Evolutionary conservation across 2,888 invertebrate genomes (phyloP).

Genomic region (Beris morrisii): DNA sequence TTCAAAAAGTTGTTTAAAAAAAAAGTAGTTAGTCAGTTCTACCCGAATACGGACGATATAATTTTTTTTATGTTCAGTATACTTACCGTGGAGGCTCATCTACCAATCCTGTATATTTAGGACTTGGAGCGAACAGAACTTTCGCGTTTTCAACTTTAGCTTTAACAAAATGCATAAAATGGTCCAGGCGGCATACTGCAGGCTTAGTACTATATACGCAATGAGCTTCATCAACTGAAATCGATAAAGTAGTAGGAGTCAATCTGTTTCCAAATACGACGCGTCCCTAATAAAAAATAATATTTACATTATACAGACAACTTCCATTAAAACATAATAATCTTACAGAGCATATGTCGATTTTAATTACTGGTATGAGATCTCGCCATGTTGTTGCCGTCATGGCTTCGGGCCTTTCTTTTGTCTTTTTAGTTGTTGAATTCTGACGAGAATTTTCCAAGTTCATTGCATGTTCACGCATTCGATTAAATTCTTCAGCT

Average conservation of each 20-base stretch:
- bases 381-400: constrained; percentile 92
- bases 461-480: constrained; percentile 63
- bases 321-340: background rate
- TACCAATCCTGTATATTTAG: constrained; percentile 88
- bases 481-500: constrained; percentile 60
- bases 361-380: constrained; percentile 93
- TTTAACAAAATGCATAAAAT: constrained; percentile 94
- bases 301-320: background rate
- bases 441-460: constrained; percentile 64
- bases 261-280: constrained; percentile 94
- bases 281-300: constrained; percentile 69
- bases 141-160: constrained; percentile 94
- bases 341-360: constrained; percentile 82
- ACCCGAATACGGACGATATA: too few relatives aligned
- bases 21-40: too few relatives aligned
- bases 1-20: too few relatives aligned
- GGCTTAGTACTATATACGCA: constrained; percentile 94
- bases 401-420: constrained; percentile 74
- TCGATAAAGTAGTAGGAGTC: constrained; percentile 89
- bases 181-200: constrained; percentile 88
- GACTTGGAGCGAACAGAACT: constrained; percentile 94
- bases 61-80: too few relatives aligned
- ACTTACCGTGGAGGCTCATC: constrained; percentile 83
- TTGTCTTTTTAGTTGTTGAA: constrained; percentile 55
- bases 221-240: constrained; percentile 91